A percentile compares a stretch with the other conserved stretches of the same genome.
phyloP scores from a whole-genome alignment of 1,140 invertebrate genomes.

The Sarcophaga bullata region DNA sequence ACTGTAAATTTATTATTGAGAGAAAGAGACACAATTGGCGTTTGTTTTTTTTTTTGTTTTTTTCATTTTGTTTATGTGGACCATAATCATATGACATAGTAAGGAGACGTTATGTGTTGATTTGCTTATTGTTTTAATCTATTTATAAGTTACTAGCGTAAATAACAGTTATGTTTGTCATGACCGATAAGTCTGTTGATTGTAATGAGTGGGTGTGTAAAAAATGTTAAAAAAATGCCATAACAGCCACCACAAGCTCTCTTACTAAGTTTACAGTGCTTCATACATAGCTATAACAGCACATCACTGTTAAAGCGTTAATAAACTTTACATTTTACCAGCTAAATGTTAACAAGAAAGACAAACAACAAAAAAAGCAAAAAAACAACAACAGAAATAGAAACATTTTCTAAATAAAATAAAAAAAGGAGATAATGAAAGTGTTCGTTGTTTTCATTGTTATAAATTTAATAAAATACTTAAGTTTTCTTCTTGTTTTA shows the following conservation, averaged over 20 bases:
- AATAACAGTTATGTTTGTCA: constrained; percentile 36
- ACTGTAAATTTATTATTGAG: no score
- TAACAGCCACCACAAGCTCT: neutral
- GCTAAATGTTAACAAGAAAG: constrained; percentile 14
- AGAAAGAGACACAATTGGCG: neutral
- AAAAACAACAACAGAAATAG: neutral
- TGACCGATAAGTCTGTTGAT: constrained; percentile 33
- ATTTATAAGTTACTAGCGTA: neutral
- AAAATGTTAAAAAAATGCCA: neutral
- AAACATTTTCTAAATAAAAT: neutral
- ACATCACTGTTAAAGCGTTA: neutral
- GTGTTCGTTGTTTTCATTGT: neutral
- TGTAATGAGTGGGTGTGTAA: constrained; percentile 28
- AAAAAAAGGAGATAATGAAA: no score
- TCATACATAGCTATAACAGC: no score
- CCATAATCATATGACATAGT: constrained; percentile 23
- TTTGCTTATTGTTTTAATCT: constrained; percentile 22
- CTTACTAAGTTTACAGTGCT: no score
- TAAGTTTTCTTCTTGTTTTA: neutral
- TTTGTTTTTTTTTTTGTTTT: neutral
- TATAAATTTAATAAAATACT: neutral
- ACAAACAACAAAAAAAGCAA: constrained; percentile 3
- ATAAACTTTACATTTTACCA: constrained; percentile 32
- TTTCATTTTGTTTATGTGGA: constrained; percentile 26
- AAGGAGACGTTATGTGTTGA: neutral